Base-by-base conservation (phyloP, 2,888 invertebrate species). In the Ectobius pallidus region DNA sequence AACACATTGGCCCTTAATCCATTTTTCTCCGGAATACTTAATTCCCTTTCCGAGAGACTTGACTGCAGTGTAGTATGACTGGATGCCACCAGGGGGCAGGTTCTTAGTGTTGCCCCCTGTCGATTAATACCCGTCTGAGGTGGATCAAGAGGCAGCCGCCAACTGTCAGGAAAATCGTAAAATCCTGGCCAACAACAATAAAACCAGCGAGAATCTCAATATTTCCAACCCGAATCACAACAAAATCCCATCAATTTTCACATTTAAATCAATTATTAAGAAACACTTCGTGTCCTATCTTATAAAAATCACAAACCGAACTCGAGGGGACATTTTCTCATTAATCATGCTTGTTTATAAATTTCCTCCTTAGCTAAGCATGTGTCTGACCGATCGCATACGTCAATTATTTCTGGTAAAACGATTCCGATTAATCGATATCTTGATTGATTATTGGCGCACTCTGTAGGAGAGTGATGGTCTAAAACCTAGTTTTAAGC, bases 361-460 rank as follows among this genome's bases (percentile, higher is more conserved):
- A 27, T 42, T 42, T 11, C 34, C 22, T 39, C 42, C 39, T 63
- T 42, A 25, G 16, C 63, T 63, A 63, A 63, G 63, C 63, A 42
- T 25, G 42, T 65, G 65, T 27, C 46, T 42, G 16, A 46, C 4
- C 44, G 6, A 65, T 65, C 65, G n/a, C 46, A 46, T 27, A 65
- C 65, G 65, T 65, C 65, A 65, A 65, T 65, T 65, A 65, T 65
- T 65, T 65, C 65, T 65, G 27, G 65, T 65, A 65, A 65, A 65
- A 65, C 65, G 44, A 65, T 65, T 65, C 46, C 65, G 65, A 65
- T 65, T 65, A 65, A 65, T 65, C 65, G 65, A 65, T 65, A 65
- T 65, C 65, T 65, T 65, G 65, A 65, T 65, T 65, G 65, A 65
- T 65, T 65, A 44, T 65, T 65, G 65, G 65, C 27, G 44, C 27